Percentiles rank a stretch among this genome's conserved stretches.
Evolutionary conservation across 2,797 vertebrate genomes (phyloP).

Genomic region (Phoeniculus purpureus): DNA sequence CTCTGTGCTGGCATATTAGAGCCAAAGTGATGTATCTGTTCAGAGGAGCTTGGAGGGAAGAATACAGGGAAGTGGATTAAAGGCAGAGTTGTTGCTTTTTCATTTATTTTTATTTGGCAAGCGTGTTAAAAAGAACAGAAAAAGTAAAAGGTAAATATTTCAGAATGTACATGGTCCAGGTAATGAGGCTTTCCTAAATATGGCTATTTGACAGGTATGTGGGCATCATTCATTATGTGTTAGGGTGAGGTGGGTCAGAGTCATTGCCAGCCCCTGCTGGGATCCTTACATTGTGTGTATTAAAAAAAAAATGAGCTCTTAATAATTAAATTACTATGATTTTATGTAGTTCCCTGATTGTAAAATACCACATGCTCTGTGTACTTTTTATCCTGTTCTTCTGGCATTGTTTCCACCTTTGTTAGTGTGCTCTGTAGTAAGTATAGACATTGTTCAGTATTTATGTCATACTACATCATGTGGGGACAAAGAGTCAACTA

Average conservation of each 20-base stretch:
- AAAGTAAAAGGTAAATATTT: neutral
- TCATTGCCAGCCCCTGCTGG: neutral
- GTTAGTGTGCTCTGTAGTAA: neutral
- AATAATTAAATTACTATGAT: neutral
- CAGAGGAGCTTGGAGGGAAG: neutral
- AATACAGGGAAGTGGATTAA: neutral
- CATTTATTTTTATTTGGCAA: neutral
- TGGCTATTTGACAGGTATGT: neutral
- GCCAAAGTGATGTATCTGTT: neutral
- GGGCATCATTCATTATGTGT: neutral
- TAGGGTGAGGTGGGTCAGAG: neutral
- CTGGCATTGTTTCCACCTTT: neutral
- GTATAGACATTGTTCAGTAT: neutral
- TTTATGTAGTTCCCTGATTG: neutral
- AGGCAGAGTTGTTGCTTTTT: neutral
- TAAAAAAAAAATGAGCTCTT: neutral
- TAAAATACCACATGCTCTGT: neutral
- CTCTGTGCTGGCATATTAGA: neutral
- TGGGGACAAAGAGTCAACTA: neutral
- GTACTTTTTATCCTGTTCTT: neutral
- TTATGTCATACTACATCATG: neutral
- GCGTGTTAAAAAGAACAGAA: neutral
- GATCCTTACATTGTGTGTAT: fast-evolving
- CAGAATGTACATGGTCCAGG: neutral
- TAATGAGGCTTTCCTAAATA: neutral